Evolutionary conservation across 2,888 invertebrate species (phyloP), one percentile per base, ranked within the genome.

Genomic region (Plutella xylostella): DNA sequence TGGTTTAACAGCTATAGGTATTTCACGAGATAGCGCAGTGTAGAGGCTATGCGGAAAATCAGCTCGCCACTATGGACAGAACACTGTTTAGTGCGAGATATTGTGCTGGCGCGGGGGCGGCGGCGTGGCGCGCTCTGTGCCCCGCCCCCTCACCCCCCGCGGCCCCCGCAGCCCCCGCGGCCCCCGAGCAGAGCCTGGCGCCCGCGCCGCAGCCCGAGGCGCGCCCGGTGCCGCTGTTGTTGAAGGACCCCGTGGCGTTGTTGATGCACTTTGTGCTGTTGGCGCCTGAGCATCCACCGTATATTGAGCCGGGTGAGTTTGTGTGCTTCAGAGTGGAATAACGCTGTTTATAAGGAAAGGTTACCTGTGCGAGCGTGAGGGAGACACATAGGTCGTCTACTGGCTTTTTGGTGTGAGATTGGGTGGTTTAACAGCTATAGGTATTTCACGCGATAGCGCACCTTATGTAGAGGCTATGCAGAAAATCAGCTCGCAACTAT

Each of bases 391-490:
- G 7, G 19, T 47, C 14, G 2, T n/a, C n/a, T 86, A 96, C 96
- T 91, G 43, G 94, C 94, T 69, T 96, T 93, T 78, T 92, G 92
- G 1, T 91, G 92, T 64, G 89, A 96, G 60, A 93, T 96, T 2
- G 92, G 92, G 68, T 90, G 92, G 52, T 86, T 96, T 53, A 97
- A 94, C 85, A 94, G 96, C 70, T 86, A 97, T 51, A 85, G 92
- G 49, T 96, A 94, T 80, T 92, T n/a, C n/a, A 96, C 72, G 96
- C 97, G 86, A 90, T 94, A 40, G 88, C 96, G 51, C 88, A 92
- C 45, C 93, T 93, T 73, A 84, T n/a, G n/a, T n/a, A n/a, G n/a
- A n/a, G n/a, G n/a, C n/a, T n/a, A n/a, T n/a, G n/a, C n/a, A n/a
- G n/a, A n/a, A n/a, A n/a, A n/a, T n/a, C n/a, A n/a, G n/a, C n/a